phyloP scores from a whole-genome alignment of 1,140 invertebrate genomes.

The Zaprionus taronus region DNA sequence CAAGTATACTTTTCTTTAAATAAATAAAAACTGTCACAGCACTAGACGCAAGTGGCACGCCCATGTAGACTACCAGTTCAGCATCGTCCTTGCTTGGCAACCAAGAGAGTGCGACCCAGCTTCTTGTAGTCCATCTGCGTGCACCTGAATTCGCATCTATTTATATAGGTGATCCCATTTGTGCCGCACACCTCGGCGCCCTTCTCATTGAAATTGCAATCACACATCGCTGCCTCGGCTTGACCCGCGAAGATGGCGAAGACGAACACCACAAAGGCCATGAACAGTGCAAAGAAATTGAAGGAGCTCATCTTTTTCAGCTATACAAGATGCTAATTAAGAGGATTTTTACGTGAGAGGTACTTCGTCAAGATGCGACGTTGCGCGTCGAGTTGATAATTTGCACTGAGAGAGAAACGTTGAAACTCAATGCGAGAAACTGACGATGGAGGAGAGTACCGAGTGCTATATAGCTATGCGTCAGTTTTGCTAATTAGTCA shows the following conservation, averaged over 20 bases:
- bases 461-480: constrained; percentile 42
- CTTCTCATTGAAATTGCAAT: constrained; percentile 67
- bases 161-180: constrained; percentile 74
- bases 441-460: neutral
- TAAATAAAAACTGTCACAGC: neutral
- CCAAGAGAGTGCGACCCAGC: constrained; percentile 53
- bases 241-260: constrained; percentile 28
- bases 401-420: constrained; percentile 53
- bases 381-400: constrained; percentile 44
- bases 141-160: constrained; percentile 79
- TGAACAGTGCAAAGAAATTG: constrained; percentile 45
- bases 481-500: constrained; percentile 74
- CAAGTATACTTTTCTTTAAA: neutral
- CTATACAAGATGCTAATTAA: constrained; percentile 23
- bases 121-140: constrained; percentile 67
- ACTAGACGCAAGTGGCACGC: neutral
- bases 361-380: constrained; percentile 19
- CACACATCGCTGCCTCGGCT: constrained; percentile 62
- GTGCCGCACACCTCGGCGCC: constrained; percentile 62
- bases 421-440: constrained; percentile 7
- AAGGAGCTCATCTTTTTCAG: constrained; percentile 62
- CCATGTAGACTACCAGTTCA: constrained; percentile 4
- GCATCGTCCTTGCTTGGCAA: constrained; percentile 56
- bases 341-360: constrained; percentile 9
- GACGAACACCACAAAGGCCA: neutral